phyloP scores from a whole-genome alignment of 2,888 invertebrate genomes.

The Gisinianus flammeolus region DNA sequence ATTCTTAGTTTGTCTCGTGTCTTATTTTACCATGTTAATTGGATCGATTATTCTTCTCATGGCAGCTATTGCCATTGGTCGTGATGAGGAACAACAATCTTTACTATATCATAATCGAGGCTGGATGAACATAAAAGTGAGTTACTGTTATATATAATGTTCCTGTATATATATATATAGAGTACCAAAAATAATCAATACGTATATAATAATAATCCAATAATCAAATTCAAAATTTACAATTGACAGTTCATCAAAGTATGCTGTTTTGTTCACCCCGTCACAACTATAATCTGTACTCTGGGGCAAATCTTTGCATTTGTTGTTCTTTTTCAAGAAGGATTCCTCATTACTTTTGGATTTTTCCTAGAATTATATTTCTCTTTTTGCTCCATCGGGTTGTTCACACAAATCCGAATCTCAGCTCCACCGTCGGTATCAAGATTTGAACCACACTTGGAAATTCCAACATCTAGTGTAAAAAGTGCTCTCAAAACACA shows the following conservation, averaged over 20 bases:
- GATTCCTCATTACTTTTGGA: slow-evolving; percentile 10
- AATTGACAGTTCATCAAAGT: background rate
- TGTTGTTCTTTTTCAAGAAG: background rate
- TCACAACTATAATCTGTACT: background rate
- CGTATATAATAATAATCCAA: no score
- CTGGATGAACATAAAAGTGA: slow-evolving; percentile 4
- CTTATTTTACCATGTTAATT: background rate
- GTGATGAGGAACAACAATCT: background rate
- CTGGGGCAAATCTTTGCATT: background rate
- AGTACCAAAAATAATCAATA: no score
- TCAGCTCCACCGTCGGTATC: background rate
- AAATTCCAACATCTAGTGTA: background rate
- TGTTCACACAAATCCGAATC: background rate
- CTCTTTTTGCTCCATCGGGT: background rate
- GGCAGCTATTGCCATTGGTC: background rate
- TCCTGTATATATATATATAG: no score
- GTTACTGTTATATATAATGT: background rate
- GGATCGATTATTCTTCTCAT: background rate
- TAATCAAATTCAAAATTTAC: no score
- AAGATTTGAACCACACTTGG: background rate
- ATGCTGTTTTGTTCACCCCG: background rate
- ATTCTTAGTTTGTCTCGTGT: background rate
- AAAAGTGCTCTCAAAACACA: background rate
- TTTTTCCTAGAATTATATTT: background rate
- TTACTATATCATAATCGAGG: background rate